Conservation (phyloP, 1,140 invertebrate genomes). For the Bombus haemorrhoidalis region DNA sequence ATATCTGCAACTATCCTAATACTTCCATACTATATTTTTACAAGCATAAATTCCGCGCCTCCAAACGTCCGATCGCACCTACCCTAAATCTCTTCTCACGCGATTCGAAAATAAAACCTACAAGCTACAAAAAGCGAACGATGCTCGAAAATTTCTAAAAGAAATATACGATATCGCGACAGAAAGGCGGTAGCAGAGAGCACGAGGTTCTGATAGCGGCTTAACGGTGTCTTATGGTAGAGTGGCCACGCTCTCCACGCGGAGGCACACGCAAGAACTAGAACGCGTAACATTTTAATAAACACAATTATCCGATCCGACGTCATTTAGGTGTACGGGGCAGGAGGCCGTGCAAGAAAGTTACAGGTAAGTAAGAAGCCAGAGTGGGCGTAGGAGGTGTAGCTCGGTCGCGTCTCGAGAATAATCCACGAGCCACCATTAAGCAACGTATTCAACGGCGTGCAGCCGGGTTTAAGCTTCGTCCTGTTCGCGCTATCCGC, state of each 20-base stretch:
- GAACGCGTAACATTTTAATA: slow-evolving; percentile 81
- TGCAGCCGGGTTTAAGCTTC: slow-evolving; percentile 19
- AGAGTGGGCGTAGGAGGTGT: slow-evolving; percentile 26
- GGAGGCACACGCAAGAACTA: slow-evolving; percentile 73
- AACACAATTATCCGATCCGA: slow-evolving; percentile 74
- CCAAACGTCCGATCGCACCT: no score
- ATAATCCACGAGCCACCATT: slow-evolving; percentile 57
- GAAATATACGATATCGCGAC: no score
- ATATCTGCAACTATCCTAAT: no score
- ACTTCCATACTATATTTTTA: no score
- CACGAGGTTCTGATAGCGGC: slow-evolving; percentile 54
- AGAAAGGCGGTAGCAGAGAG: neutral
- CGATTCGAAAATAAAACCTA: no score
- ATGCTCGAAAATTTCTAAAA: no score
- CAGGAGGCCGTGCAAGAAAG: slow-evolving; percentile 33
- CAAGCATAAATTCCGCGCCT: no score
- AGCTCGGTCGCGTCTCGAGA: slow-evolving; percentile 43
- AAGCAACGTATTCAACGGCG: slow-evolving; percentile 45
- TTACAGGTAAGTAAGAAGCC: slow-evolving; percentile 31
- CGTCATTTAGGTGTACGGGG: slow-evolving; percentile 62
- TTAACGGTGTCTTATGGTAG: slow-evolving; percentile 59
- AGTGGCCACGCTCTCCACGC: slow-evolving; percentile 56
- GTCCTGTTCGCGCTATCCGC: neutral
- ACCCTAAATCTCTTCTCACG: no score
- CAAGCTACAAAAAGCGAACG: no score